Conservation (phyloP, 1,140 invertebrate species). For the Eumaeus atala region DNA sequence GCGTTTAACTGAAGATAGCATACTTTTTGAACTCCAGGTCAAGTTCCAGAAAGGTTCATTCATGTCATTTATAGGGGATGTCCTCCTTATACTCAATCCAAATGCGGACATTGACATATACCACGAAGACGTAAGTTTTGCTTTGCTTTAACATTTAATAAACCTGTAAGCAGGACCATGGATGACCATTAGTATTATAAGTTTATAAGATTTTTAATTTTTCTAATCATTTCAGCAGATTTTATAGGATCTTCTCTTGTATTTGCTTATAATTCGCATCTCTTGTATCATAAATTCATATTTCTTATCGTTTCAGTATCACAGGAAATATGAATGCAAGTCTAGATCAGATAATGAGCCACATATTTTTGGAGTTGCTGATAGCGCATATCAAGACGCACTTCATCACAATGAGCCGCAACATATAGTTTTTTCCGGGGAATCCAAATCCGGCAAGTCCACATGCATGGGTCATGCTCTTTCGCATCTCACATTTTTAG, state of each 20-base stretch:
- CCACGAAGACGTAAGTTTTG: conserved; percentile 76
- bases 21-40: conserved; percentile 83
- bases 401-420: conserved; percentile 88
- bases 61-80: conserved; percentile 93
- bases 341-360: conserved; percentile 92
- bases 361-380: conserved; percentile 92
- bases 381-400: conserved; percentile 89
- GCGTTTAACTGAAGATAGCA: conserved; percentile 83
- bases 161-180: too few relatives aligned
- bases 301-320: conserved; percentile 76
- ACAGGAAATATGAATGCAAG: conserved; percentile 87
- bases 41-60: conserved; percentile 82
- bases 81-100: conserved; percentile 91
- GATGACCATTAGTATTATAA: too few relatives aligned
- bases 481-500: conserved; percentile 84
- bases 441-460: conserved; percentile 90
- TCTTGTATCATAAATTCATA: background rate
- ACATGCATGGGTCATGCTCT: conserved; percentile 83
- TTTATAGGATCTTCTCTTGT: too few relatives aligned
- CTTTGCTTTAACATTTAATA: conserved; percentile 13
- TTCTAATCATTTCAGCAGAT: too few relatives aligned
- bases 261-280: background rate
- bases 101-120: conserved; percentile 83
- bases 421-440: conserved; percentile 87
- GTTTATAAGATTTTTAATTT: too few relatives aligned